Evolutionary conservation across 35 echinoderm and acorn worm species (phyloP), one percentile per base, ranked within the genome.

Genomic region (Stichopus chloronotus): DNA sequence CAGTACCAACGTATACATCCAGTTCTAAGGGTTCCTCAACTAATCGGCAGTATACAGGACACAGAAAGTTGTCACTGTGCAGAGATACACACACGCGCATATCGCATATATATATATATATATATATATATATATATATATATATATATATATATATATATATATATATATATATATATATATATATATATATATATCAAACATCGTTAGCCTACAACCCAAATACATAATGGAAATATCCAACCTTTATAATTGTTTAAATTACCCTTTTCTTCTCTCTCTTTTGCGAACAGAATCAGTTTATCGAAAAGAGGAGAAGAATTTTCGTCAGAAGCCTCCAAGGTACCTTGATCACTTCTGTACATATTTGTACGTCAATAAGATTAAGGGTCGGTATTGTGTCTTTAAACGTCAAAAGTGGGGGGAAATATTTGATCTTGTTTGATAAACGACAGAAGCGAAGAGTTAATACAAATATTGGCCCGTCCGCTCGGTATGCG

Each of bases 341-440:
- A 85, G 82, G 55, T 85, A 85, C 82, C 58, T 85, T 85, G 82
- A 85, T 85, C 82, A 58, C 57, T 85, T 85, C 52, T 85, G 82
- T 58, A 85, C 82, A 85, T 85, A 85, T 85, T 85, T 85, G 82
- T 58, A 58, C 82, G 82, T 58, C 82, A 85, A 85, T 85, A 58
- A 85, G 82, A 85, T 85, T 85, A 85, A 12, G 24, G 82, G 16
- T 58, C 55, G 55, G 82, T 85, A 85, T 85, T 85, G 82, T 85
- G 82, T 58, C 82, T 85, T 85, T 58, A 85, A 20, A 85, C 82
- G 82, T 20, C 5, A 84, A 85, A 85, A 59, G 55, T 20, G 55
- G 57, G 55, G 57, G 16, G 82, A 85, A 85, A 85, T 85, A 25
- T 85, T 85, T 85, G 82, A 85, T 85, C 82, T 58, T 14, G 13